Conservation (phyloP, 2,888 invertebrate genomes). For the Aleiodes leptofemur region DNA sequence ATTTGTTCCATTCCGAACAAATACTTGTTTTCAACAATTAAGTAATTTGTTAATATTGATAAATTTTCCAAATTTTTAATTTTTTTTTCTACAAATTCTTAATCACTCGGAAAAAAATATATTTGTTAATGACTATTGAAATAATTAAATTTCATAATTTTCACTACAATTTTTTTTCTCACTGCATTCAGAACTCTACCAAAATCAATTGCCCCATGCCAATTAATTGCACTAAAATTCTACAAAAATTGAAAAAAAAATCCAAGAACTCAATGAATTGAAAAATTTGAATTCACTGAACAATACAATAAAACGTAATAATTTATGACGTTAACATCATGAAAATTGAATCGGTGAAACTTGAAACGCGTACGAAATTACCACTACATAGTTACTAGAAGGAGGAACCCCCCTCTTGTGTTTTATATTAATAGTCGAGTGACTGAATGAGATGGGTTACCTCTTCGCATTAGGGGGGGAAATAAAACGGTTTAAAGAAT, state of each 20-base stretch:
- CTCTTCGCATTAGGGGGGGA: conserved; percentile 31
- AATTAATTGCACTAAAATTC: too few species aligned
- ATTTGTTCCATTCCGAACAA: too few species aligned
- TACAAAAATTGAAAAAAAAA: neutral
- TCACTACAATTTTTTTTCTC: too few species aligned
- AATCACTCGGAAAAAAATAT: too few species aligned
- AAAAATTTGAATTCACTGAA: neutral
- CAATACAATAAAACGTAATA: neutral
- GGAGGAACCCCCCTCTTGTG: conserved; percentile 69
- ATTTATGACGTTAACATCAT: conserved; percentile 14
- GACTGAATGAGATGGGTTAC: conserved; percentile 58
- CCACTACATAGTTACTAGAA: conserved; percentile 68
- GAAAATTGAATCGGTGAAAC: conserved; percentile 68
- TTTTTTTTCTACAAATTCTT: too few species aligned
- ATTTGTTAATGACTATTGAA: too few species aligned
- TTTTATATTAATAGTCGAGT: conserved; percentile 74
- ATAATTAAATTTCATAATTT: too few species aligned
- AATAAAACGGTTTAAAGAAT: conserved; percentile 40
- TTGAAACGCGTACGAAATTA: conserved; percentile 69
- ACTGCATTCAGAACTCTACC: too few species aligned
- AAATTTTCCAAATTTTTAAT: too few species aligned
- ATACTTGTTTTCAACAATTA: too few species aligned
- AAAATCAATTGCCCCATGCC: too few species aligned
- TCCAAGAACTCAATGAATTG: neutral
- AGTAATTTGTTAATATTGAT: too few species aligned